These are phyloP conservation scores for Zalophus californianus DNA, from an alignment of 2,797 vertebrate genomes.

Conservation along the genomic window DNA sequence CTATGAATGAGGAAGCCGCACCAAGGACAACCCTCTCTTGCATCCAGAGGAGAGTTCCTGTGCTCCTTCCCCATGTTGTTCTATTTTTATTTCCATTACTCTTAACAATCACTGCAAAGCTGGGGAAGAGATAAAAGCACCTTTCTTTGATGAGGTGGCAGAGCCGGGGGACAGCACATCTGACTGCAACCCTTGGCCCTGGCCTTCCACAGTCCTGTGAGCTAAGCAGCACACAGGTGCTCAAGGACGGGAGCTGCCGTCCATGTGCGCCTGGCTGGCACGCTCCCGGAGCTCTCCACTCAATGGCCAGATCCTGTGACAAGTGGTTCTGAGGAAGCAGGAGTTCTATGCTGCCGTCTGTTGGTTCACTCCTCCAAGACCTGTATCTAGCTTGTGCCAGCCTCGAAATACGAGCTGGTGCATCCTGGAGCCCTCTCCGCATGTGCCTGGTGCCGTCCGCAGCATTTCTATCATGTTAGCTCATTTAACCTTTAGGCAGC, in stretches of 20 bases:
- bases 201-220: accelerated
- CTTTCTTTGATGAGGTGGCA: accelerated
- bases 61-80: accelerated
- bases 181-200: too few species aligned
- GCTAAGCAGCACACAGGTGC: accelerated
- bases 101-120: accelerated
- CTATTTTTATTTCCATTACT: too few species aligned
- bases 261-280: accelerated
- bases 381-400: accelerated
- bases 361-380: accelerated
- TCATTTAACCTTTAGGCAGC: accelerated
- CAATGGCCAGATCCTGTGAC: accelerated
- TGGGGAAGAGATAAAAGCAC: accelerated
- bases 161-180: accelerated
- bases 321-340: accelerated
- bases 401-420: accelerated
- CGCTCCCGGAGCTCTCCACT: accelerated
- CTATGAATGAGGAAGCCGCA: accelerated
- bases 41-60: accelerated
- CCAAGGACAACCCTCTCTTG: accelerated
- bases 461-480: accelerated
- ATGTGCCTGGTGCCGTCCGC: accelerated
- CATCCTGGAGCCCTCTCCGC: accelerated
- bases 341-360: accelerated
- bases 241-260: accelerated